phyloP scores from a whole-genome alignment of 2,888 invertebrate genomes.

The Apoda limacodes region DNA sequence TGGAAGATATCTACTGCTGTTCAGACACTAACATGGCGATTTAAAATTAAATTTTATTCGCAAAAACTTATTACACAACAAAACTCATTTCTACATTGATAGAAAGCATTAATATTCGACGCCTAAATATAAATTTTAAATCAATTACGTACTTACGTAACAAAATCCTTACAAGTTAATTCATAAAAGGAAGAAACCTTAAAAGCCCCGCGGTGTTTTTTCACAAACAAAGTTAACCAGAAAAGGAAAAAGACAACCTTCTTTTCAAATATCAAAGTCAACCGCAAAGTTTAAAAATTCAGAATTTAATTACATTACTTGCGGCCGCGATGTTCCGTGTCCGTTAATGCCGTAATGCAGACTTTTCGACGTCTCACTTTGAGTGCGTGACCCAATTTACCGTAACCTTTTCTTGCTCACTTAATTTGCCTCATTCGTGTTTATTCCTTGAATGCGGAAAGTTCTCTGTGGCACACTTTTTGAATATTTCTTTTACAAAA shows the following conservation, averaged over 20 bases:
- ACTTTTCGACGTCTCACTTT: conserved; percentile 37
- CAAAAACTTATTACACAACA: no score
- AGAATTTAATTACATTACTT: conserved; percentile 52
- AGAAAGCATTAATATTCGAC: no score
- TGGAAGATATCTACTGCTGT: no score
- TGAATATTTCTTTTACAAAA: conserved; percentile 53
- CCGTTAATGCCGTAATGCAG: conserved; percentile 38
- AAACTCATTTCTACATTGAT: no score
- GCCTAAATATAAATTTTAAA: no score
- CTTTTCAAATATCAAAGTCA: conserved; percentile 28
- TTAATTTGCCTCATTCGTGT: conserved; percentile 64
- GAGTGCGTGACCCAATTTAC: conserved; percentile 54
- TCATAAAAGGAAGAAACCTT: background rate
- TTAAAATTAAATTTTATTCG: no score
- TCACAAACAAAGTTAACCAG: background rate
- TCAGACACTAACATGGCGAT: no score
- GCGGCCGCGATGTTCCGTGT: conserved; percentile 32
- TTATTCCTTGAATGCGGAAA: conserved; percentile 53
- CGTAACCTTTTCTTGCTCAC: conserved; percentile 57
- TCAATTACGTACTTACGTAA: no score
- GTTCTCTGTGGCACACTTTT: conserved; percentile 29
- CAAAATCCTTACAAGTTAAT: no score
- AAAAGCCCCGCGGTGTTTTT: background rate
- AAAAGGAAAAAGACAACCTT: conserved; percentile 25
- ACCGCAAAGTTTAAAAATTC: conserved; percentile 40